phyloP scores from a whole-genome alignment of 2,888 invertebrate genomes.

The Brachyopa scutellaris region DNA sequence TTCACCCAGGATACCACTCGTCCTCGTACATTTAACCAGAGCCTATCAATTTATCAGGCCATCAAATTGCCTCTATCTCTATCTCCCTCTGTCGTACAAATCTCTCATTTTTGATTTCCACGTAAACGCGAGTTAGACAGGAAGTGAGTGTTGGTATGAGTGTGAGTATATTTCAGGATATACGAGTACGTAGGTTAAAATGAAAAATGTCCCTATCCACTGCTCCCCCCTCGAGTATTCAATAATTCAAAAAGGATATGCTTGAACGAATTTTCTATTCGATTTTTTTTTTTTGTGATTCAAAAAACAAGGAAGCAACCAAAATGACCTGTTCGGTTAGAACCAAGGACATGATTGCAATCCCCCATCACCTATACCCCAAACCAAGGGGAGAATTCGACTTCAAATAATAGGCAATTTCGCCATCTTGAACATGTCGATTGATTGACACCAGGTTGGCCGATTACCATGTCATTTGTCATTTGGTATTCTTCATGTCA shows the following conservation, averaged over 20 bases:
- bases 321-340: constrained; percentile 37
- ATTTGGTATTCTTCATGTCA: constrained; percentile 39
- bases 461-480: constrained; percentile 62
- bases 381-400: too few species aligned
- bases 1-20: constrained; percentile 23
- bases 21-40: constrained; percentile 18
- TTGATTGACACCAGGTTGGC: constrained; percentile 65
- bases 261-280: constrained; percentile 35
- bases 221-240: constrained; percentile 51
- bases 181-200: too few species aligned
- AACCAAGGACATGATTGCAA: constrained; percentile 48
- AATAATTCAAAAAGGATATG: constrained; percentile 67
- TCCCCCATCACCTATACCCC: too few species aligned
- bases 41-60: constrained; percentile 63
- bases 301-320: not conserved
- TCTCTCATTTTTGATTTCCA: too few species aligned
- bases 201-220: constrained; percentile 37
- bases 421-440: constrained; percentile 40
- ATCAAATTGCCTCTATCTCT: constrained; percentile 28
- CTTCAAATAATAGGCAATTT: too few species aligned
- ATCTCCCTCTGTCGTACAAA: too few species aligned
- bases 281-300: constrained; percentile 10
- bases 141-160: too few species aligned
- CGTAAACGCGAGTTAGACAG: constrained; percentile 48
- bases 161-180: too few species aligned